These are phyloP conservation scores for Heliconius eleuchia DNA, from an alignment of 1,140 invertebrate genomes.

Conservation along the genomic window DNA sequence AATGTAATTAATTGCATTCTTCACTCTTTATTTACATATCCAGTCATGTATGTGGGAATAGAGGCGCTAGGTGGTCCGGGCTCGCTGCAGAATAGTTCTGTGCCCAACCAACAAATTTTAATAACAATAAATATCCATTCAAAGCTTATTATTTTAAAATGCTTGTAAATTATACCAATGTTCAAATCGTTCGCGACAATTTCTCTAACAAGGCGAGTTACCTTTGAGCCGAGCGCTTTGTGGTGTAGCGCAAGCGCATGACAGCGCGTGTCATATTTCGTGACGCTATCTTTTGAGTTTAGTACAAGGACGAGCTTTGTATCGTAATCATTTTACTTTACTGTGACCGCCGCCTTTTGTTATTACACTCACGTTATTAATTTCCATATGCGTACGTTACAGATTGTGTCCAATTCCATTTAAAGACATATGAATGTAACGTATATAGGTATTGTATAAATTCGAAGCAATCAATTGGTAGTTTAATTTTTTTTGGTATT, in stretches of 20 bases:
- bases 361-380: constrained; percentile 17
- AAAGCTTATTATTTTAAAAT: neutral
- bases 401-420: neutral
- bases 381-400: constrained; percentile 24
- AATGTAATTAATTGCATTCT: constrained; percentile 15
- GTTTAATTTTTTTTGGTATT: neutral
- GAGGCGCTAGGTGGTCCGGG: too few relatives aligned
- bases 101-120: too few relatives aligned
- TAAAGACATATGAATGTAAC: neutral
- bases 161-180: constrained; percentile 40
- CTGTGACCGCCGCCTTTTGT: constrained; percentile 27
- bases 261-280: constrained; percentile 41
- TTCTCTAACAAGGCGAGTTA: constrained; percentile 50
- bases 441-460: neutral
- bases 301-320: constrained; percentile 35
- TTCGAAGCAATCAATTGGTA: neutral
- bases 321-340: constrained; percentile 38
- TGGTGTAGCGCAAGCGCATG: constrained; percentile 36
- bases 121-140: too few relatives aligned
- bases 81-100: too few relatives aligned
- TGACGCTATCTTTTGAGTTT: constrained; percentile 45
- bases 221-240: constrained; percentile 57
- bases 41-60: neutral
- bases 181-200: constrained; percentile 68
- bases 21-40: constrained; percentile 13